A percentile compares a stretch with the other conserved stretches of the same genome.
phyloP scores from a whole-genome alignment of 1,140 invertebrate genomes.

The Ips typographus region DNA sequence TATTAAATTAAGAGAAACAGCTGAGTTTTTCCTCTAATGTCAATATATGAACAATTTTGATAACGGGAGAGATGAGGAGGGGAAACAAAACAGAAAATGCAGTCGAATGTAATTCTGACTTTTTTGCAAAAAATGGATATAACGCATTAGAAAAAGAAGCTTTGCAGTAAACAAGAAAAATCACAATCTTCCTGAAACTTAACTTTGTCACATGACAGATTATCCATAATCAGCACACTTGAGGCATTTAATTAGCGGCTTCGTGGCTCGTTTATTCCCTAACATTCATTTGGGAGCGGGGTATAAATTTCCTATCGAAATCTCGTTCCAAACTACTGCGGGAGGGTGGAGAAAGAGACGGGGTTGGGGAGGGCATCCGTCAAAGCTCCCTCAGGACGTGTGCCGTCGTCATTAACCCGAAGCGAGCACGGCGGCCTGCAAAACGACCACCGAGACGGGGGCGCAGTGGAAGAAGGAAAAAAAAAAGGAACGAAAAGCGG shows the following conservation, averaged over 20 bases:
- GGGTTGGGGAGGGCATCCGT: slow-evolving; percentile 5
- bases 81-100: too few relatives aligned
- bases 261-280: neutral
- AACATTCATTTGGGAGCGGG: neutral
- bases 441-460: slow-evolving; percentile 26
- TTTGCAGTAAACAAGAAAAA: too few relatives aligned
- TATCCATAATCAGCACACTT: too few relatives aligned
- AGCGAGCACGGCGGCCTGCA: slow-evolving; percentile 26
- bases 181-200: too few relatives aligned
- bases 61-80: too few relatives aligned
- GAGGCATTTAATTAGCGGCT: neutral
- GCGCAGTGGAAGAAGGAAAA: slow-evolving; percentile 11
- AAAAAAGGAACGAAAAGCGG: slow-evolving; percentile 11
- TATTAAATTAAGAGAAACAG: too few relatives aligned
- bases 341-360: neutral
- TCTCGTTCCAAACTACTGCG: neutral
- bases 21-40: too few relatives aligned
- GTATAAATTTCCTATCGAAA: neutral
- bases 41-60: too few relatives aligned
- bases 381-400: slow-evolving; percentile 34
- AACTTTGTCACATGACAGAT: too few relatives aligned
- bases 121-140: too few relatives aligned
- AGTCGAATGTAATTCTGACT: too few relatives aligned
- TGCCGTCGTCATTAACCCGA: slow-evolving; percentile 36
- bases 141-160: too few relatives aligned